These are phyloP conservation scores for Trachelus stipa DNA, from an alignment of 2,888 invertebrate genomes.

Conservation along the genomic window DNA sequence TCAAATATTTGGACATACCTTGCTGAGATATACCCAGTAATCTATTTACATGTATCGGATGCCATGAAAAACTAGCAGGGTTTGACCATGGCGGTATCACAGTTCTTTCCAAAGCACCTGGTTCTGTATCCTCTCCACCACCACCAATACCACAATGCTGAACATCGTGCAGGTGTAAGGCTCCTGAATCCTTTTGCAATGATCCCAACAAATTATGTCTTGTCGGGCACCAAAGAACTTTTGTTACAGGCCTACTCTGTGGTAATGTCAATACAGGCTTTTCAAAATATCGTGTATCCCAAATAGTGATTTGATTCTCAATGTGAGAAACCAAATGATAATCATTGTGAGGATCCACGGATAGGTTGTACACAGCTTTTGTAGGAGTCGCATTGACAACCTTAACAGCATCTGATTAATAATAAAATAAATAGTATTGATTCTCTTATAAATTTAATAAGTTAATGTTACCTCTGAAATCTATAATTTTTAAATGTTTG, in stretches of 20 bases:
- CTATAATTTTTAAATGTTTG: conserved; percentile 89
- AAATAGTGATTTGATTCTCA: conserved; percentile 84
- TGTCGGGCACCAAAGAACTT: conserved; percentile 91
- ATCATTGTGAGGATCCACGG: conserved; percentile 82
- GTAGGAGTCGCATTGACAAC: conserved; percentile 77
- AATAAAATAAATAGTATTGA: conserved; percentile 25
- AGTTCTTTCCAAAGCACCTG: conserved; percentile 79
- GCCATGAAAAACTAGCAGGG: conserved; percentile 86
- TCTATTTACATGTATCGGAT: conserved; percentile 83
- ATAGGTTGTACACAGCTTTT: conserved; percentile 86
- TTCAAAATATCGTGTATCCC: conserved; percentile 90
- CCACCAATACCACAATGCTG: conserved; percentile 73
- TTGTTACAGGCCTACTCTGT: conserved; percentile 77
- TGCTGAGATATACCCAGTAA: conserved; percentile 73
- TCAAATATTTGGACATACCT: conserved; percentile 37
- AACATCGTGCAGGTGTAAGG: conserved; percentile 87
- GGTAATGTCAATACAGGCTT: conserved; percentile 82
- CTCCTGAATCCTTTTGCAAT: conserved; percentile 78
- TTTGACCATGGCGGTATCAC: conserved; percentile 66
- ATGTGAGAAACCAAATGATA: conserved; percentile 86
- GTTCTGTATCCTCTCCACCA: conserved; percentile 81
- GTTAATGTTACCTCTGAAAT: conserved; percentile 80
- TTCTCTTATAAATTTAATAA: conserved; percentile 16
- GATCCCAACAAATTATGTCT: conserved; percentile 85
- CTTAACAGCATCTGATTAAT: conserved; percentile 76